Conservation (phyloP, 2,888 invertebrate genomes). For the Athalia rosae region DNA sequence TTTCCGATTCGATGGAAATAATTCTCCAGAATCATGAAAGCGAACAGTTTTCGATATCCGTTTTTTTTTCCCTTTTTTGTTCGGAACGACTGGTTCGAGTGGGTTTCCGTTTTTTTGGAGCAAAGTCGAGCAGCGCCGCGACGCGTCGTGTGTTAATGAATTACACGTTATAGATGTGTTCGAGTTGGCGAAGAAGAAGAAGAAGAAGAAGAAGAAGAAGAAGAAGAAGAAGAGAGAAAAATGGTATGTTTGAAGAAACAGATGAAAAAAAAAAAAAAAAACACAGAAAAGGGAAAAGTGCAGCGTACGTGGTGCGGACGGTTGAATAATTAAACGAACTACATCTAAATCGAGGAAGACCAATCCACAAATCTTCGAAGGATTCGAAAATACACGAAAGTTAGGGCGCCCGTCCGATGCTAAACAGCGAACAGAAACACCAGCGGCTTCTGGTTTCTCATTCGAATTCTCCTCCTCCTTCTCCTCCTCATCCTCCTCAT, state of each 20-base stretch:
- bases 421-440: too few relatives aligned
- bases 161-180: too few relatives aligned
- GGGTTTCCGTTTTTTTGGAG: too few relatives aligned
- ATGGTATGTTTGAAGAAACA: conserved; percentile 40
- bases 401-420: conserved; percentile 2
- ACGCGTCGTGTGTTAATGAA: too few relatives aligned
- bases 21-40: too few relatives aligned
- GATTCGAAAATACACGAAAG: conserved; percentile 43
- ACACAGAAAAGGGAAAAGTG: conserved; percentile 49
- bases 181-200: conserved; percentile 19
- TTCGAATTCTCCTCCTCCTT: too few relatives aligned
- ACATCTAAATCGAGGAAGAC: conserved; percentile 63
- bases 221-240: conserved; percentile 21
- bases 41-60: too few relatives aligned
- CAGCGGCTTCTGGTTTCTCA: too few relatives aligned
- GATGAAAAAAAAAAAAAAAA: conserved; percentile 24
- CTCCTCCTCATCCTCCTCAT: not conserved
- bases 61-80: too few relatives aligned
- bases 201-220: conserved; percentile 37
- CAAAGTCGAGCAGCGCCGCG: too few relatives aligned
- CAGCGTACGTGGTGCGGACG: not conserved
- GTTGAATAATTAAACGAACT: conserved; percentile 61
- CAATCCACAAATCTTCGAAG: conserved; percentile 53
- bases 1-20: too few relatives aligned
- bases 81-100: too few relatives aligned